A percentile compares a stretch with the other conserved stretches of the same genome.
Conservation (phyloP, 2,113 vertebrate species). For the Furnarius figulus region DNA sequence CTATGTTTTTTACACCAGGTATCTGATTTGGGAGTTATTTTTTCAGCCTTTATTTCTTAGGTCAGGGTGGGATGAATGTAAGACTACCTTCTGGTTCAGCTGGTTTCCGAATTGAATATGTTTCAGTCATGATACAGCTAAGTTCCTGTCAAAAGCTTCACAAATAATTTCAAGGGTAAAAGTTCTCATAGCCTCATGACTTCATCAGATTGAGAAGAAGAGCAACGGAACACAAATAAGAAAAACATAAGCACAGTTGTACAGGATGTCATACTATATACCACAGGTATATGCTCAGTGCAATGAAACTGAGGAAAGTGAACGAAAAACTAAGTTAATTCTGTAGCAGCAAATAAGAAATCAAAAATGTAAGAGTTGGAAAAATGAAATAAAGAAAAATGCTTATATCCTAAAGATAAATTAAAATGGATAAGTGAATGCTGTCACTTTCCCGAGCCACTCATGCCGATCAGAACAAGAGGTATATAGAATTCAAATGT, state of each 20-base stretch:
- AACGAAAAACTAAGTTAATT: neutral
- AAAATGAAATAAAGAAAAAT: neutral
- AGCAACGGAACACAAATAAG: neutral
- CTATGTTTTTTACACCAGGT: neutral
- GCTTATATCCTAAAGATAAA: neutral
- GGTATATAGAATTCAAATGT: neutral
- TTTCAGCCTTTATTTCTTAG: neutral
- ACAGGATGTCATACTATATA: neutral
- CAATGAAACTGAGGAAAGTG: neutral
- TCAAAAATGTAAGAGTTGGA: neutral
- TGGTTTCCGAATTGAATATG: neutral
- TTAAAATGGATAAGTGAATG: neutral
- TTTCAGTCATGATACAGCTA: neutral
- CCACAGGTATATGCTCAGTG: neutral
- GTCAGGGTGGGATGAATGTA: neutral
- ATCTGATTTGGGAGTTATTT: neutral
- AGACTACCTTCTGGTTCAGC: neutral
- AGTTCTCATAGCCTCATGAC: neutral
- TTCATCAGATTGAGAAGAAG: neutral
- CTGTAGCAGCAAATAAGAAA: neutral
- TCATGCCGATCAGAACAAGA: neutral
- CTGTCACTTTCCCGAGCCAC: neutral
- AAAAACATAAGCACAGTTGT: accelerated
- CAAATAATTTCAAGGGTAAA: neutral
- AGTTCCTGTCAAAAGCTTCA: neutral